Evolutionary conservation across 2,888 invertebrate genomes (phyloP), one percentile per base, ranked within the genome.

Genomic region (Nomada goodeniana): DNA sequence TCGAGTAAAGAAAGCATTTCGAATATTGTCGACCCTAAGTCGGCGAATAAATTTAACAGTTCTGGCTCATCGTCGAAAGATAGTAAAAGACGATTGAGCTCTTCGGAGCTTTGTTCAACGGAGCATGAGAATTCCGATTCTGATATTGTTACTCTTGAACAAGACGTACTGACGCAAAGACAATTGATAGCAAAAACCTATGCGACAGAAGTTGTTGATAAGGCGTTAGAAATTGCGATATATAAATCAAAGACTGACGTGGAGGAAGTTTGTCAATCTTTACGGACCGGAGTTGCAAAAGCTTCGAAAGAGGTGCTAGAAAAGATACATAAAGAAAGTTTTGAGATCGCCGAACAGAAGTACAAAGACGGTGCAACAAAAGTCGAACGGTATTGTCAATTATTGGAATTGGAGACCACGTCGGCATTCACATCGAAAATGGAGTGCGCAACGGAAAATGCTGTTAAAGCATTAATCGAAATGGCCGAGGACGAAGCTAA

Each of bases 191-290:
- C 92, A 0, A 92, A 92, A 67, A 90, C 91, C 2, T 93, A 93
- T 42, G 93, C 93, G 0, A 93, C 91, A 4, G 91, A 93, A 64
- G 93, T 94, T 2, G 93, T 94, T 18, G 94, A 93, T 69, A 92
- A 93, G 44, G 94, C 94, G 3, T 80, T 94, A 29, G 94, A 93
- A 60, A 91, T 93, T 11, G 94, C 94, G 2, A 92, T 94, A 71
- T 93, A 93, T 72, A 93, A 93, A 74, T 94, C 94, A 4, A 93
- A 94, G 72, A 92, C 93, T 4, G 93, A 94, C 60, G 93, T 94
- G 10, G 92, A 93, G 20, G 93, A 94, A 69, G 92, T 93, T 0
- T 94, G 94, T 59, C 92, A 92, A 26, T 93, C 93, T 1, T 59
- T 94, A 13, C 88, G 93, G 18, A 88, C 88, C 13, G 93, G 90